Conservation (phyloP, 2,797 vertebrate species). For the Bradypodion ventrale region DNA sequence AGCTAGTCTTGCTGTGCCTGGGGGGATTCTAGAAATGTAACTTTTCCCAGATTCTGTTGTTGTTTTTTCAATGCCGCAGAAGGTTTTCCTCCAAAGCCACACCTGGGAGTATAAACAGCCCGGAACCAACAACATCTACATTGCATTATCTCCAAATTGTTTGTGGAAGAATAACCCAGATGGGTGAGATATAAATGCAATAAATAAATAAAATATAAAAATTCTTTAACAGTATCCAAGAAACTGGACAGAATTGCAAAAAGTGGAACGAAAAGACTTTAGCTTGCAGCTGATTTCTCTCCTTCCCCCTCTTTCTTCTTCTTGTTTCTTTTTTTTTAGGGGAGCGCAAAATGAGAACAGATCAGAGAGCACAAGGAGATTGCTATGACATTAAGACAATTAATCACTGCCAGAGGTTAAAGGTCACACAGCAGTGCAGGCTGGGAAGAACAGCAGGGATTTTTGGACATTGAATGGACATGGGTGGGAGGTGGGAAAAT, state of each 20-base stretch:
- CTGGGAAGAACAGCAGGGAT: constrained; percentile 74
- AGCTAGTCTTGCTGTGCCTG: no score
- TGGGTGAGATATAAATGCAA: no score
- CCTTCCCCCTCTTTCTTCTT: neutral
- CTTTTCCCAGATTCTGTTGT: no score
- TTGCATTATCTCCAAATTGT: constrained; percentile 77
- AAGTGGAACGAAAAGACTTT: constrained; percentile 74
- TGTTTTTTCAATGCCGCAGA: neutral
- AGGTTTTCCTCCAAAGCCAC: no score
- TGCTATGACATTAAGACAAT: constrained; percentile 76
- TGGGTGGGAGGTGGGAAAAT: constrained; percentile 61
- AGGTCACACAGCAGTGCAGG: constrained; percentile 75
- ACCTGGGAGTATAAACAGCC: constrained; percentile 43
- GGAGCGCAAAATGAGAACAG: constrained; percentile 76
- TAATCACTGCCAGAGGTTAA: constrained; percentile 81
- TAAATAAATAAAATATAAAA: no score
- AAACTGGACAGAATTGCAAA: constrained; percentile 72
- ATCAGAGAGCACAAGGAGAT: constrained; percentile 77
- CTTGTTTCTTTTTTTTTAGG: constrained; percentile 30
- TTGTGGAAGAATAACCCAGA: no score
- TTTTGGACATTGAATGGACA: constrained; percentile 66
- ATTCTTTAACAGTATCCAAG: constrained; percentile 77
- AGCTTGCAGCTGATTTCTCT: constrained; percentile 64
- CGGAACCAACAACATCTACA: constrained; percentile 70
- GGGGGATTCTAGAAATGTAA: no score